Evolutionary conservation across 2,113 vertebrate genomes (phyloP), one percentile per base, ranked within the genome.

Genomic region (Desmodus rotundus): DNA sequence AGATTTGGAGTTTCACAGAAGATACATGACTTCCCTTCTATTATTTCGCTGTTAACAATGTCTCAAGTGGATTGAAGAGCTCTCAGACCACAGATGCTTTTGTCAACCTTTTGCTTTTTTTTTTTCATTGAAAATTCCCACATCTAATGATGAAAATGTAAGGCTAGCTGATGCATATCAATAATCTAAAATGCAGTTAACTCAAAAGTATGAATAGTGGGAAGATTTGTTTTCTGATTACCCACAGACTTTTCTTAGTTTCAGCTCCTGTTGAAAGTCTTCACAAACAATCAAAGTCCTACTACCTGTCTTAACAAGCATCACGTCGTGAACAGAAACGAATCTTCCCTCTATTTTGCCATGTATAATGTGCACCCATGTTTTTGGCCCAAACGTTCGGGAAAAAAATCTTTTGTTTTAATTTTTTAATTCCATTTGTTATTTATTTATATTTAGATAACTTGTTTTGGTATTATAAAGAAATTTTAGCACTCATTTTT

Each of bases 201-300:
- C 38, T 84, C 33, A 84, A 73, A 89, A 83, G 70, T 70, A 12
- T 72, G 36, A 47, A 19, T 26, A 82, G 13, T 74, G 16, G 31
- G 50, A 94, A 86, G n/a, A 16, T 88, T 38, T 92, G 61, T 38
- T 93, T 95, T 81, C 80, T 80, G 41, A 56, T 85, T 22, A 68
- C 20, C 36, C 85, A 61, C 7, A 73, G 52, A 47, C 9, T 24
- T 77, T 1, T 76, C 70, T 91, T 93, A 91, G 78, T 93, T 90
- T 91, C 72, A 91, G 43, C 16, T 43, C n/a, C 89, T 63, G 1
- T 52, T 68, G 26, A 76, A 76, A 82, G 36, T 54, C 52, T 82
- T 92, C 19, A 22, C 61, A 93, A n/a, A n/a, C n/a, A n/a, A n/a
- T n/a, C n/a, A n/a, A 91, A 63, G 1, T 67, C 52, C 52, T 76